These are phyloP conservation scores for Ruditapes philippinarum DNA, from an alignment of 1,140 invertebrate species.

Conservation along the genomic window DNA sequence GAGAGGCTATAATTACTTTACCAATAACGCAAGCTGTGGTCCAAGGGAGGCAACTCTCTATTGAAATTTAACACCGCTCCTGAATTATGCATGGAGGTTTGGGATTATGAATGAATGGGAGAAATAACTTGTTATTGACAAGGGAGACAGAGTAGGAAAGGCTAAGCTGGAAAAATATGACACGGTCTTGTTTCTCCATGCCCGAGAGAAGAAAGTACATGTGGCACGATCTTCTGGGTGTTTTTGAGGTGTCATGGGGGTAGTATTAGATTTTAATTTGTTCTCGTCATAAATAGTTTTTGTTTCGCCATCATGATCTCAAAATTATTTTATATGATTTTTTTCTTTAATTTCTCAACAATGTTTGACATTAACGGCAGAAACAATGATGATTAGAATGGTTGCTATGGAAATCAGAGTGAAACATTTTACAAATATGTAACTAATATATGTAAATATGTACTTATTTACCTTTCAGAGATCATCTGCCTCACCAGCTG, in stretches of 20 bases:
- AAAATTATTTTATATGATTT: too few relatives aligned
- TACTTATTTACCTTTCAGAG: slow-evolving; percentile 90
- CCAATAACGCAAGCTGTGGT: slow-evolving; percentile 33
- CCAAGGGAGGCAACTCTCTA: slow-evolving; percentile 46
- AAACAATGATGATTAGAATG: too few relatives aligned
- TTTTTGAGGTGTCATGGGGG: too few relatives aligned
- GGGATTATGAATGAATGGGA: slow-evolving; percentile 28
- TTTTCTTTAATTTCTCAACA: too few relatives aligned
- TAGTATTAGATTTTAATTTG: too few relatives aligned
- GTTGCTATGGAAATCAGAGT: too few relatives aligned
- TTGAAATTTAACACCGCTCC: neutral
- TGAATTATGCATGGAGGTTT: slow-evolving; percentile 24
- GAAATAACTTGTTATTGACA: slow-evolving; percentile 30
- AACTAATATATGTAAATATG: too few relatives aligned
- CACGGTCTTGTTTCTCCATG: neutral
- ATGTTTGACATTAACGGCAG: too few relatives aligned
- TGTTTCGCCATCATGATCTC: too few relatives aligned
- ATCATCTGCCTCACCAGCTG: slow-evolving; percentile 96
- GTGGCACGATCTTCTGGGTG: too few relatives aligned
- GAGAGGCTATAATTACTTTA: slow-evolving; percentile 57
- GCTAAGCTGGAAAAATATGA: neutral
- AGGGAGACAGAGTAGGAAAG: neutral
- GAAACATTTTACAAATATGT: too few relatives aligned
- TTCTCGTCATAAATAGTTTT: too few relatives aligned
- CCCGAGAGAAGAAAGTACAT: neutral